phyloP scores from a whole-genome alignment of 1,140 invertebrate genomes.

The Liolophura sinensis region DNA sequence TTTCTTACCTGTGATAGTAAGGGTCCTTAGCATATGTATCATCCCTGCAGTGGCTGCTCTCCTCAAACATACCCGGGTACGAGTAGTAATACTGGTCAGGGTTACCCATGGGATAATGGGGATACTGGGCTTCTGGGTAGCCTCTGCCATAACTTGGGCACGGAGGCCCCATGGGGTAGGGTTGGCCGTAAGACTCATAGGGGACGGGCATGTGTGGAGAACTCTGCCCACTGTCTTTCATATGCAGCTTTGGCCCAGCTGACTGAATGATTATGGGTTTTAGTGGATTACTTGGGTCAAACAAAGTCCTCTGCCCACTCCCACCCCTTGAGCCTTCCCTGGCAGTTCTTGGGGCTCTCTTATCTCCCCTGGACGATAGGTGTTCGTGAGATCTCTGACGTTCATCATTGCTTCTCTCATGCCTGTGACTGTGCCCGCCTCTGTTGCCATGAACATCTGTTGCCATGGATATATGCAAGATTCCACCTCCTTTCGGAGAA shows the following conservation, averaged over 20 bases:
- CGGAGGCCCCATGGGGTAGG: background rate
- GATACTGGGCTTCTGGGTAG: background rate
- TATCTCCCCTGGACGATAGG: background rate
- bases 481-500: constrained; percentile 22
- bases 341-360: constrained; percentile 4
- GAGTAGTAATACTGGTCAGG: too few relatives aligned
- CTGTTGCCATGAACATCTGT: background rate
- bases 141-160: background rate
- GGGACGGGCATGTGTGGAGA: constrained; percentile 5
- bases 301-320: constrained; percentile 55
- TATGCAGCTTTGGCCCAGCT: constrained; percentile 7
- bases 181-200: constrained; percentile 16
- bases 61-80: too few relatives aligned
- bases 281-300: constrained; percentile 72
- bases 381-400: constrained; percentile 1
- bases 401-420: constrained; percentile 8
- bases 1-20: constrained; percentile 21
- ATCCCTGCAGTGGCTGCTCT: background rate
- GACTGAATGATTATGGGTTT: constrained; percentile 68
- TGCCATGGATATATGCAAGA: constrained; percentile 26
- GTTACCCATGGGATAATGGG: background rate
- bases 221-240: constrained; percentile 9
- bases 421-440: constrained; percentile 1
- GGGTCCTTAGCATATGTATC: constrained; percentile 18
- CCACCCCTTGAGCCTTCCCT: constrained; percentile 7